Base-by-base conservation (phyloP, 1,140 invertebrate species). In the Condylostylus longicornis region DNA sequence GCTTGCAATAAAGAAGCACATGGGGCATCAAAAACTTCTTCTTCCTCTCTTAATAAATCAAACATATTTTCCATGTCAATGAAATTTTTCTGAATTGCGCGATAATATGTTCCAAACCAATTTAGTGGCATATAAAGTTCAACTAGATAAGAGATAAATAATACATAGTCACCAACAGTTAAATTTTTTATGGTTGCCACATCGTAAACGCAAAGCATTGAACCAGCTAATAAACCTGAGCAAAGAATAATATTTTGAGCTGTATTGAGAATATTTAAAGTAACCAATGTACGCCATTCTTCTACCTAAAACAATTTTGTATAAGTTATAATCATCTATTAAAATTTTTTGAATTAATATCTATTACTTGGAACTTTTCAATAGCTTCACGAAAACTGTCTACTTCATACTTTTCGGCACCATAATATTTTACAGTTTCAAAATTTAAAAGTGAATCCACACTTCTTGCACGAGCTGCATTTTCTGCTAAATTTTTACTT, bases 11-110 rank as follows among this genome's bases (percentile, higher is more conserved):
- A 68, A 6, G 70, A 71, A 30, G 87, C 87, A 38, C 78, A 75
- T 1, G 77, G 74, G 2, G 73, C 71, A 67, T 97, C 89, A 12
- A 76, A 67, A 33, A 96, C 72, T 67, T 97, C 91, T 43, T 82
- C 71, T 18, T 82, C 71, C 58, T 91, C 82, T 33, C 78, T 72
- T 33, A 98, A 64, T 32, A 98, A 57, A 37, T 96, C 90, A 64
- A 98, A 91, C 93, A 98, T 97, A 58, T 98, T 97, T 67, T 98
- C 94, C 94, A 98, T 98, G 49, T 98, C 94, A 18, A 97, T 77
- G 54, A 98, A 97, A 54, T 91, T 88, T 58, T 89, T 88, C 53
- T 98, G 93, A 42, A 98, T 94, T 32, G 86, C 82, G 54, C 88
- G 81, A 53, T 98, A 98, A 61, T 93, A 94, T n/a, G 91, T 95